These are phyloP conservation scores for Tretioscincus oriximinensis DNA, from an alignment of 2,113 vertebrate species.

Conservation along the genomic window DNA sequence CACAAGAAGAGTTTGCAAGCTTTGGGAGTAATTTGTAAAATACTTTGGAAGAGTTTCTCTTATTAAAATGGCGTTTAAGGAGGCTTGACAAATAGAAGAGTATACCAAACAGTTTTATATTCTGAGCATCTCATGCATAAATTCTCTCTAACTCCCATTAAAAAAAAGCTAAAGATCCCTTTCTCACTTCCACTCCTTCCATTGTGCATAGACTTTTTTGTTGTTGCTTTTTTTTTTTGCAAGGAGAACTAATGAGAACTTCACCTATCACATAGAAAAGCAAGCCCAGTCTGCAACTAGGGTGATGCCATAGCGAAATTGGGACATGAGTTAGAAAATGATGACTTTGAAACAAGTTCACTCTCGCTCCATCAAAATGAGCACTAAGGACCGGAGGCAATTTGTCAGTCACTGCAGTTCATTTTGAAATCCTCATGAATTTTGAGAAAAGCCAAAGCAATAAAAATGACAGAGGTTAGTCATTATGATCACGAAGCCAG, in stretches of 20 bases:
- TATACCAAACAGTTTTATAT: not conserved
- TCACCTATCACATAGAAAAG: slow-evolving; percentile 1
- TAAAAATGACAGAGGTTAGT: slow-evolving; percentile 66
- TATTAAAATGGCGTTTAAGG: too few species aligned
- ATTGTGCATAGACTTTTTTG: too few species aligned
- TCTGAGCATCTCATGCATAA: not conserved
- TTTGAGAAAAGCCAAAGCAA: slow-evolving; percentile 61
- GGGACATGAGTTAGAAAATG: slow-evolving; percentile 20
- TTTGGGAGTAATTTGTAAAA: too few species aligned
- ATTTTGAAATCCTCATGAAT: slow-evolving; percentile 60
- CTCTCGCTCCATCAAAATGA: slow-evolving; percentile 57
- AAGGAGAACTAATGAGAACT: not conserved
- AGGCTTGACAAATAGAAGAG: not conserved
- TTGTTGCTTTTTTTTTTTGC: too few species aligned
- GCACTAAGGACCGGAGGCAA: slow-evolving; percentile 58
- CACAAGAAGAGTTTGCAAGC: too few species aligned
- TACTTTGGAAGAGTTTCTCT: too few species aligned
- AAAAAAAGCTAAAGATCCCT: not conserved
- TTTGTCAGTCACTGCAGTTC: slow-evolving; percentile 64
- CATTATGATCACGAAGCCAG: slow-evolving; percentile 67
- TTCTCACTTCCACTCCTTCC: not conserved
- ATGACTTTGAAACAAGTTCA: slow-evolving; percentile 50
- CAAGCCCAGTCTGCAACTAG: slow-evolving; percentile 34
- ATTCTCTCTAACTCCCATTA: not conserved
- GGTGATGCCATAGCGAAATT: not conserved